A percentile compares a stretch with the other conserved stretches of the same genome.
phyloP scores from a whole-genome alignment of 1,140 invertebrate species.

The Eurosta solidaginis region DNA sequence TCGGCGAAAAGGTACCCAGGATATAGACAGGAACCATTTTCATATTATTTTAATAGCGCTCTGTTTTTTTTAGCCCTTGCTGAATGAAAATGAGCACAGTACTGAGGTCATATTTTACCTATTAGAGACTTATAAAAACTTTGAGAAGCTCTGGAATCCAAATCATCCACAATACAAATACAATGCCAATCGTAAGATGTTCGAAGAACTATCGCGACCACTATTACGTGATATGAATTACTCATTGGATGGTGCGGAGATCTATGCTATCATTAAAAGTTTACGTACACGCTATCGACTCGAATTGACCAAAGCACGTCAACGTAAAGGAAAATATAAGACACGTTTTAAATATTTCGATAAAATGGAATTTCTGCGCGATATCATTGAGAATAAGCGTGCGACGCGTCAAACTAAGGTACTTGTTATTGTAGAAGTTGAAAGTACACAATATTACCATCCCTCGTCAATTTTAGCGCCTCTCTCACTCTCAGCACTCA shows the following conservation, averaged over 20 bases:
- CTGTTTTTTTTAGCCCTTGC: background rate
- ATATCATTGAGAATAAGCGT: constrained; percentile 49
- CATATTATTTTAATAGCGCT: background rate
- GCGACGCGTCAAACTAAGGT: constrained; percentile 50
- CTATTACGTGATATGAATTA: constrained; percentile 39
- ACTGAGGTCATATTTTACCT: constrained; percentile 36
- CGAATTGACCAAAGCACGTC: constrained; percentile 50
- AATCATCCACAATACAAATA: constrained; percentile 53
- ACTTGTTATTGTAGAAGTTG: background rate
- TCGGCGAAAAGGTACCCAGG: background rate
- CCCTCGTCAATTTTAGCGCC: too few relatives aligned
- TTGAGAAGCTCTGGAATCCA: constrained; percentile 54
- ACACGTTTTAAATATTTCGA: constrained; percentile 55
- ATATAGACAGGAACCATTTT: background rate
- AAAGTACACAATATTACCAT: too few relatives aligned
- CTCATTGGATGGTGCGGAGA: constrained; percentile 42
- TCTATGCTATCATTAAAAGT: constrained; percentile 53
- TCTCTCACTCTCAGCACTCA: too few relatives aligned
- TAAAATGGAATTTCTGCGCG: constrained; percentile 49
- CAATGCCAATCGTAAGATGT: constrained; percentile 49
- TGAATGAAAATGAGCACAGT: constrained; percentile 47
- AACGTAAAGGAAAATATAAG: constrained; percentile 51
- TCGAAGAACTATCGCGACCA: constrained; percentile 45
- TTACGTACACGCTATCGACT: constrained; percentile 51
- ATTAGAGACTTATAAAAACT: constrained; percentile 46